Conservation (phyloP, 2,888 invertebrate species). For the Chrysomela aeneicollis region DNA sequence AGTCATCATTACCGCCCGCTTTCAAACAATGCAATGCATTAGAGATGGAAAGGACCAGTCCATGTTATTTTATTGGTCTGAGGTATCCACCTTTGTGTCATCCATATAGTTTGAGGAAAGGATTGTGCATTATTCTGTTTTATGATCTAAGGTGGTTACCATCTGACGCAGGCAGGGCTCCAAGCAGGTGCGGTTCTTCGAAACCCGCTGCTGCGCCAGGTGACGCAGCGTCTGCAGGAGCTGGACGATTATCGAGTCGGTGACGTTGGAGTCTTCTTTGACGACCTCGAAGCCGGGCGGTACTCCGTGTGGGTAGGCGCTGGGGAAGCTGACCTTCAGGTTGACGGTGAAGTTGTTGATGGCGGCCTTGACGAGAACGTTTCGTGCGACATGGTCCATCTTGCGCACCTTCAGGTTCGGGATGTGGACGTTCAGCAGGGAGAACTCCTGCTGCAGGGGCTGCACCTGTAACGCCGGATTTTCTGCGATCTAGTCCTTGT, state of each 20-base stretch:
- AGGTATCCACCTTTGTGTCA: too few species aligned
- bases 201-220: constrained; percentile 82
- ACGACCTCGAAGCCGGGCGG: constrained; percentile 74
- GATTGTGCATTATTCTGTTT: too few species aligned
- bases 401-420: constrained; percentile 72
- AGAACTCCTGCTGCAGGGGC: constrained; percentile 78
- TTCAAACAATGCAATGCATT: too few species aligned
- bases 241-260: constrained; percentile 75
- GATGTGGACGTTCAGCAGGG: constrained; percentile 77
- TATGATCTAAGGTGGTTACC: too few species aligned
- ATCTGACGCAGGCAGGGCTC: constrained; percentile 84
- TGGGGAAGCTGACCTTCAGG: constrained; percentile 75
- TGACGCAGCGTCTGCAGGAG: constrained; percentile 82
- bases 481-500: too few species aligned
- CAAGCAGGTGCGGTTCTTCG: constrained; percentile 85
- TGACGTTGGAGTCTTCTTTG: constrained; percentile 68
- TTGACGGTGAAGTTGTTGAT: constrained; percentile 65
- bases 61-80: too few species aligned
- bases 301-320: constrained; percentile 75
- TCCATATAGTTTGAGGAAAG: too few species aligned
- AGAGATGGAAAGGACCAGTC: too few species aligned
- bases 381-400: constrained; percentile 64
- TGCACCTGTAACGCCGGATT: too few species aligned
- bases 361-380: constrained; percentile 67
- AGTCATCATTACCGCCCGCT: too few species aligned